Base-by-base conservation (phyloP, 2,797 vertebrate genomes). In the Benthosema pterotum region DNA sequence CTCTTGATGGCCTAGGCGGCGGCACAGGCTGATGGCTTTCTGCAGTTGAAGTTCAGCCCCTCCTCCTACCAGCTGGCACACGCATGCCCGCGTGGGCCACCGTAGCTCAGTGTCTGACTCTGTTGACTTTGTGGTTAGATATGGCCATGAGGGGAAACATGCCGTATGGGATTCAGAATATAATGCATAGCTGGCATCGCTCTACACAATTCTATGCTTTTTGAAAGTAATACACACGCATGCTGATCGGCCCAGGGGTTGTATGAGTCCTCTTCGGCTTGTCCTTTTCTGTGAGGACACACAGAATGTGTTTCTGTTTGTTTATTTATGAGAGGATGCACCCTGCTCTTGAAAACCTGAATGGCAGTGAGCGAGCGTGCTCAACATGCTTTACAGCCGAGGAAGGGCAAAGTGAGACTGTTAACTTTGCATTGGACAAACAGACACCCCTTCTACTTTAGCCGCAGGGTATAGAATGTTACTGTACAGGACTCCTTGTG, bases 301-400 rank as follows among this genome's bases (percentile, higher is more conserved):
- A 15, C 54, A 61, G 13, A 46, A 74, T 48, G 9, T 25, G 70
- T 77, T 72, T 63, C 61, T 42, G 47, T 48, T 84, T 60, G 67
- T 53, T 80, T 83, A 80, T 83, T 83, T 75, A 82, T 78, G 67
- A 80, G 75, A 56, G 68, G 57, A 72, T 77, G 60, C 50, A 66
- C 73, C 43, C 60, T n/a, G 69, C 74, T 75, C 60, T 1, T 43
- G 67, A 71, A 79, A 15, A 46, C n/a, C 18, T 16, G 19, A 17
- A 63, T 38, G 43, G 50, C 17, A 14, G 16, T 42, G 11, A 13
- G n/a, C 13, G 8, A 46, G 17, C 6, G 42, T 17, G 22, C 22
- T 52, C 79, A 74, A 75, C 28, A 83, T 74, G 79, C 72, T 11
- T n/a, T 67, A 75, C 72, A 74, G 76, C 79, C 71, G 42, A 45